Base-by-base conservation (phyloP, 2,888 invertebrate genomes). In the Drosophila atripex region DNA sequence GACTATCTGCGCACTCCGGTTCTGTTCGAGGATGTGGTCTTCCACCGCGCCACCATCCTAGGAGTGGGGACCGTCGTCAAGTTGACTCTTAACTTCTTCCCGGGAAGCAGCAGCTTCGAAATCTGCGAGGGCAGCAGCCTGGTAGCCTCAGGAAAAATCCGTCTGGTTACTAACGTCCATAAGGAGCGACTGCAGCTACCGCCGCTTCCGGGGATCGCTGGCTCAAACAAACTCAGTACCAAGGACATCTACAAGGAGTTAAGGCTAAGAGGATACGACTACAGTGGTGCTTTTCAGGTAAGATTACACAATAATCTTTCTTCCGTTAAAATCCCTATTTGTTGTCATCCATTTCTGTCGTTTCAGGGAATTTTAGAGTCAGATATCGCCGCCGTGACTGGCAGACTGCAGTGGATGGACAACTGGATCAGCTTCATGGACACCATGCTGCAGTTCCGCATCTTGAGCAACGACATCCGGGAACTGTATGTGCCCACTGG, bases 391-490 rank as follows among this genome's bases (percentile, higher is more conserved):
- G 96, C 96, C 46, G 90, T 92, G 0, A 91, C 89, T 73, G 98
- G 97, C 41, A 93, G 94, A 83, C 93, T 99, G 65, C 93, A 93
- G 68, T 99, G 98, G 98, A 93, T 94, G 53, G 95, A 95, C 75
- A 97, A 98, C 92, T 99, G 99, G 98, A 95, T 99, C 56, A 95
- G 98, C 46, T 99, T 96, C 92, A 95, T 99, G 92, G 99, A 99
- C 91, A 97, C 98, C 1, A 97, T 99, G 96, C 93, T 99, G 49
- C 99, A 99, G 92, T 97, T 97, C 89, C 94, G 95, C 46, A 96
- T 98, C 86, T 92, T 98, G 73, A 95, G 95, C 53, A 94, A 94
- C 75, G 93, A 94, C 78, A 94, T 95, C 14, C 93, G 96, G 41
- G 95, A 96, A 88, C 93, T 99, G 14, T 96, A 95, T 90, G 92